phyloP scores from a whole-genome alignment of 2,113 vertebrate species.

The Oryzias javanicus region DNA sequence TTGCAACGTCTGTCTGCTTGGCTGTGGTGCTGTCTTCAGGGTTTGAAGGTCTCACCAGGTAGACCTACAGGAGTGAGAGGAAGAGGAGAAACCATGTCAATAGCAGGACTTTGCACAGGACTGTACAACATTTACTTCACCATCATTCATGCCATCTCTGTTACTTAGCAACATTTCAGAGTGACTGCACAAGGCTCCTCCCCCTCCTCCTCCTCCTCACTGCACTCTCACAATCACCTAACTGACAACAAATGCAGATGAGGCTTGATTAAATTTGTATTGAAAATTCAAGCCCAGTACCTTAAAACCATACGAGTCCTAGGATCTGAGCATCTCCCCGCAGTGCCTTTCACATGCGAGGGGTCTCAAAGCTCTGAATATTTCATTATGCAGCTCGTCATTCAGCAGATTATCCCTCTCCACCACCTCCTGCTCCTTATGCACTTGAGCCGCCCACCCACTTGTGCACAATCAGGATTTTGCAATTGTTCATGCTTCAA shows the following conservation, averaged over 20 bases:
- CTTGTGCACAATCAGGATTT: conserved; percentile 20
- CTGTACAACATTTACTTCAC: conserved; percentile 70
- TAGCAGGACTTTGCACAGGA: conserved; percentile 66
- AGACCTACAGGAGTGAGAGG: conserved; percentile 60
- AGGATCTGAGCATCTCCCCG: conserved; percentile 62
- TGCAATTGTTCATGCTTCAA: too few relatives aligned
- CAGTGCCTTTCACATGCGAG: conserved; percentile 67
- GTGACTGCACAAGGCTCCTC: conserved; percentile 70
- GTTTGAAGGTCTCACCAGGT: conserved; percentile 62
- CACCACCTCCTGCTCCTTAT: conserved; percentile 50
- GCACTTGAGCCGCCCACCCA: conserved; percentile 49
- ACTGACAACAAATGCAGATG: conserved; percentile 70
- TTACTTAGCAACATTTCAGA: conserved; percentile 79
- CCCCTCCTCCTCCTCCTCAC: conserved; percentile 42
- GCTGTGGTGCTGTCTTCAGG: conserved; percentile 57
- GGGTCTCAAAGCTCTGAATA: conserved; percentile 68
- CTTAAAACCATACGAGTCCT: conserved; percentile 72
- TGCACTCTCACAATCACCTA: conserved; percentile 34
- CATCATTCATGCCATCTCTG: conserved; percentile 68
- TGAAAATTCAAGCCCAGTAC: conserved; percentile 72
- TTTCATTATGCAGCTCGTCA: conserved; percentile 68
- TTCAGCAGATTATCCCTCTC: conserved; percentile 67
- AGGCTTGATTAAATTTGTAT: conserved; percentile 72
- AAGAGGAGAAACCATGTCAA: conserved; percentile 62
- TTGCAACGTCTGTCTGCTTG: conserved; percentile 57